Percentiles rank a stretch among this genome's conserved stretches.
Evolutionary conservation across 2,797 vertebrate genomes (phyloP).

Genomic region (Anas bahamensis): DNA sequence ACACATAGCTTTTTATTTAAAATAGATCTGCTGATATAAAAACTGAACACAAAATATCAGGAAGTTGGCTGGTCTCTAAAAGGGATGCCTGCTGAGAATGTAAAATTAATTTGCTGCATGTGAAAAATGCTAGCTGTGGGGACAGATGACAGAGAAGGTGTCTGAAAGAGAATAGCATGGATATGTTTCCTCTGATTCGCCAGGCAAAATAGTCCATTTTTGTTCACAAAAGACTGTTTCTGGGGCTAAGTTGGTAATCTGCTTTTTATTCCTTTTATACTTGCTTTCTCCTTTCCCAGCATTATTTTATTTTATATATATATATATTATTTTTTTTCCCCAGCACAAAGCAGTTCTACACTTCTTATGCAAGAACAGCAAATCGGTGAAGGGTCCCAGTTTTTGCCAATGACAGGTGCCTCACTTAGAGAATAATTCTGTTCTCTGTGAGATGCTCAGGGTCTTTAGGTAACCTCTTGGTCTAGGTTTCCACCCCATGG

Average conservation of each 20-base stretch:
- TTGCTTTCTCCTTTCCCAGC: not conserved
- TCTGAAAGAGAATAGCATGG: not conserved
- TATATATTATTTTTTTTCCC: not conserved
- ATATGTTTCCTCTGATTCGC: not conserved
- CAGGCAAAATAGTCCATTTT: not conserved
- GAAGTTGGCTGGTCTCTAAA: slow-evolving; percentile 57
- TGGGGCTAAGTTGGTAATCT: not conserved
- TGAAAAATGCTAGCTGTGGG: slow-evolving; percentile 51
- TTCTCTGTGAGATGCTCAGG: not conserved
- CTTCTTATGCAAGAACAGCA: not conserved
- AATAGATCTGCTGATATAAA: slow-evolving; percentile 64
- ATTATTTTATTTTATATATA: not conserved
- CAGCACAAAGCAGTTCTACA: not conserved
- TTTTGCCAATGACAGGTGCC: not conserved
- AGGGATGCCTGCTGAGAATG: slow-evolving; percentile 56
- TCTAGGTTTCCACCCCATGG: fast-evolving
- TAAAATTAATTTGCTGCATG: slow-evolving; percentile 61
- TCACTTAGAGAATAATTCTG: not conserved
- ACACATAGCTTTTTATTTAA: slow-evolving; percentile 69
- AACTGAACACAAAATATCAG: slow-evolving; percentile 55
- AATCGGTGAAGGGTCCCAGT: not conserved
- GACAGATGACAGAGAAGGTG: slow-evolving; percentile 52
- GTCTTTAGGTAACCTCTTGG: not conserved
- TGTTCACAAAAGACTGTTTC: not conserved
- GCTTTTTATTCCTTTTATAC: not conserved